A percentile compares a stretch with the other conserved stretches of the same genome.
These are phyloP conservation scores for Lissonota sp. DNA, from an alignment of 2,888 invertebrate genomes.

Conservation along the genomic window DNA sequence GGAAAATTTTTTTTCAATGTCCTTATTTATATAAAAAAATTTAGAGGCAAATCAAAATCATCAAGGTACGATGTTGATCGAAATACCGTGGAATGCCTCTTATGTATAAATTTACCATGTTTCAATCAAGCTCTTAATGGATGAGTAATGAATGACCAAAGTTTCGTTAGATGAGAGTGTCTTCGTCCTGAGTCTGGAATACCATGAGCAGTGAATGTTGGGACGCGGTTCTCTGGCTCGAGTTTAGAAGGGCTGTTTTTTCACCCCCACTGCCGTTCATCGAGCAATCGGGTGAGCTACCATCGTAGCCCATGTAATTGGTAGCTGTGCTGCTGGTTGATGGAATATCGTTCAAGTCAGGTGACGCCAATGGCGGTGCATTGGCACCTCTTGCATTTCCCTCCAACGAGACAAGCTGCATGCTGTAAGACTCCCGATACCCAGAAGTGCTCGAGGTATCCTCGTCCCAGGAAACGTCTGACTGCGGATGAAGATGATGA, in stretches of 20 bases:
- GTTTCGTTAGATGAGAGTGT: slow-evolving; percentile 89
- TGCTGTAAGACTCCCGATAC: slow-evolving; percentile 89
- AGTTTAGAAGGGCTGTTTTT: slow-evolving; percentile 86
- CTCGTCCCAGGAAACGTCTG: slow-evolving; percentile 93
- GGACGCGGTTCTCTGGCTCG: slow-evolving; percentile 87
- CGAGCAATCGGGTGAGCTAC: slow-evolving; percentile 86
- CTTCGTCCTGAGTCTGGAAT: slow-evolving; percentile 93
- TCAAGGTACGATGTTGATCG: too few species aligned
- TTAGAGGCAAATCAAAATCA: too few species aligned
- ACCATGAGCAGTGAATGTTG: slow-evolving; percentile 91
- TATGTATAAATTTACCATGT: slow-evolving; percentile 16
- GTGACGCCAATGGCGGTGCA: slow-evolving; percentile 87
- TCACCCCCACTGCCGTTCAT: slow-evolving; percentile 87
- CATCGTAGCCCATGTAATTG: slow-evolving; percentile 85
- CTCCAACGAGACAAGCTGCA: slow-evolving; percentile 87
- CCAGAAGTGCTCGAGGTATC: slow-evolving; percentile 93
- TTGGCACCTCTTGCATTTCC: slow-evolving; percentile 80
- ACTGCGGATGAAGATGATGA: slow-evolving; percentile 79
- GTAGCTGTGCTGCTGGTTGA: slow-evolving; percentile 83
- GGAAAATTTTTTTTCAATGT: too few species aligned
- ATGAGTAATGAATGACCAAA: slow-evolving; percentile 3
- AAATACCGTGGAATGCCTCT: too few species aligned
- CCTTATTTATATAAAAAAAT: too few species aligned
- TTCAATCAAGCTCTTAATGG: slow-evolving; percentile 39
- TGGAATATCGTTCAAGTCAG: slow-evolving; percentile 86